A percentile compares a stretch with the other conserved stretches of the same genome.
Evolutionary conservation across 1,140 invertebrate species (phyloP).

Genomic region (Neotoxoptera formosana): DNA sequence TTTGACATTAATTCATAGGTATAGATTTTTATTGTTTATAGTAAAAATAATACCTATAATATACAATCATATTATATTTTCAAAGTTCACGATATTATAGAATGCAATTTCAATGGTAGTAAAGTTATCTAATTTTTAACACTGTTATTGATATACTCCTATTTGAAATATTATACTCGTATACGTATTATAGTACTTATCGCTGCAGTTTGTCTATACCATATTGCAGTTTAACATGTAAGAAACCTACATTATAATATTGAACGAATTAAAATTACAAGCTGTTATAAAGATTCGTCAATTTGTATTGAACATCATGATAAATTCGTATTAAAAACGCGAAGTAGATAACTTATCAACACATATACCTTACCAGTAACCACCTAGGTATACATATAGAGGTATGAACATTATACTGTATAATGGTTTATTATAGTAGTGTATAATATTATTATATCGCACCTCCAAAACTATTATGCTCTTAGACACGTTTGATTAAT

Average conservation of each 20-base stretch:
- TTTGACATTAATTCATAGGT: too few relatives aligned
- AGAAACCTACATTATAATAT: background rate
- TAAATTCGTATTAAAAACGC: background rate
- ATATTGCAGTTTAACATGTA: too few relatives aligned
- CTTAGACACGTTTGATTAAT: background rate
- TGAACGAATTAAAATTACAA: background rate
- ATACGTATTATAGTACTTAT: too few relatives aligned
- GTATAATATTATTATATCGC: background rate
- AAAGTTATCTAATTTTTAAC: background rate
- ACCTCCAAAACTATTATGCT: background rate
- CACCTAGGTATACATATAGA: background rate
- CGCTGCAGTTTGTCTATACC: too few relatives aligned
- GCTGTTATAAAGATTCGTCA: background rate
- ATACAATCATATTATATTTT: too few relatives aligned
- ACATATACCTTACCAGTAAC: background rate
- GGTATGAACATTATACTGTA: background rate
- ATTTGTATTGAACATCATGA: background rate
- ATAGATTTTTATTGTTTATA: too few relatives aligned
- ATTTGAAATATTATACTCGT: too few relatives aligned
- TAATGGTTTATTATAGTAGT: background rate
- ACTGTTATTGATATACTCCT: background rate
- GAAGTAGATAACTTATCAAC: background rate
- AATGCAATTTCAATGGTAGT: background rate
- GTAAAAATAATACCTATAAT: too few relatives aligned
- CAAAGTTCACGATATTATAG: too few relatives aligned